Evolutionary conservation across 2,888 invertebrate species (phyloP).

Genomic region (Cantharis lateralis): DNA sequence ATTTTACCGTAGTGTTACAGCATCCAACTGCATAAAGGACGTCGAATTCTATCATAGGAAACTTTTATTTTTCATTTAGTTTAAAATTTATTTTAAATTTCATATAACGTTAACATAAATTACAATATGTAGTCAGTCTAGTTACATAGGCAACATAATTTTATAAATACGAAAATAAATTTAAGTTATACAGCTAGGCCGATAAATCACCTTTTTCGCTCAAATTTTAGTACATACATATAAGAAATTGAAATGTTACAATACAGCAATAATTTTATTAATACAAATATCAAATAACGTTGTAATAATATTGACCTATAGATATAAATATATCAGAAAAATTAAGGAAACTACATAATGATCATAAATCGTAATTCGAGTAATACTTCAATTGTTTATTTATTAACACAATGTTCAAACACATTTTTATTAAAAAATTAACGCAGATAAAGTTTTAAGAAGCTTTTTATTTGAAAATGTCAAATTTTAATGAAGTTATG

Average conservation of each 20-base stretch:
- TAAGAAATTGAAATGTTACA: neutral
- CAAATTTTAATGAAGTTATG: neutral
- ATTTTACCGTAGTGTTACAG: too few relatives aligned
- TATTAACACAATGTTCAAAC: neutral
- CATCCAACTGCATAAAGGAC: too few relatives aligned
- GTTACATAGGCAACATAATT: neutral
- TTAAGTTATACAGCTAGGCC: neutral
- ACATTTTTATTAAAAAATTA: neutral
- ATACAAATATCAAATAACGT: neutral
- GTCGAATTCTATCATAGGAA: neutral
- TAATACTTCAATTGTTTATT: neutral
- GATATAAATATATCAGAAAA: neutral
- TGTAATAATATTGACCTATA: neutral
- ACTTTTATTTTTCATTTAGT: neutral
- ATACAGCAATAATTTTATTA: neutral
- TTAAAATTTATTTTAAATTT: neutral
- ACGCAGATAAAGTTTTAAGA: neutral
- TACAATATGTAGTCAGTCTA: neutral
- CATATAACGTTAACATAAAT: neutral
- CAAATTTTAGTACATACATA: neutral
- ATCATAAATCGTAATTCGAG: neutral
- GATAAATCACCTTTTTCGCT: neutral
- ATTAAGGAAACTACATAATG: neutral
- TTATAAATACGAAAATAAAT: neutral
- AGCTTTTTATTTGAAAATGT: neutral